A percentile compares a stretch with the other conserved stretches of the same genome.
Evolutionary conservation across 2,888 invertebrate species (phyloP).

Genomic region (Coleophora flavipennella): DNA sequence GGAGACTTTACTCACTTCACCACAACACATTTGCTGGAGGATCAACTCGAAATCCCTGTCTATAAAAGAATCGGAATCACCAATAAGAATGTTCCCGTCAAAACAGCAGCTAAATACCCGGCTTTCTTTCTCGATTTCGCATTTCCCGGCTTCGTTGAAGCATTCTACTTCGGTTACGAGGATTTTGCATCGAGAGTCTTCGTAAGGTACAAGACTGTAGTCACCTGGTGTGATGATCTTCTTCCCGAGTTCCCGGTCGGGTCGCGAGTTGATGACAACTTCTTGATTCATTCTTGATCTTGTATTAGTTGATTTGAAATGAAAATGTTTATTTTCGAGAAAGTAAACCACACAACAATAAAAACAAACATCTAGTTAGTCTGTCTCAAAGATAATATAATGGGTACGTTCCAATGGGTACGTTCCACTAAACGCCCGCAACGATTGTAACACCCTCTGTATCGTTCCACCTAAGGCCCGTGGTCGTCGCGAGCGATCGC

Average conservation of each 20-base stretch:
- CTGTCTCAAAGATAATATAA: too few species aligned
- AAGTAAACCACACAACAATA: too few species aligned
- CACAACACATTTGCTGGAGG: slow-evolving; percentile 65
- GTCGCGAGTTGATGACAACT: slow-evolving; percentile 35
- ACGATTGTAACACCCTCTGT: too few species aligned
- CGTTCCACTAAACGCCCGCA: too few species aligned
- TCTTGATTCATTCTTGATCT: slow-evolving; percentile 21
- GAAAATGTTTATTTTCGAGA: too few species aligned
- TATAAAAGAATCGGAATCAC: slow-evolving; percentile 56
- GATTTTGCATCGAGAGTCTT: slow-evolving; percentile 57
- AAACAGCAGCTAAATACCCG: slow-evolving; percentile 44
- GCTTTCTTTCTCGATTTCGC: slow-evolving; percentile 43
- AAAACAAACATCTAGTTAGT: too few species aligned
- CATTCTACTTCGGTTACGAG: slow-evolving; percentile 39
- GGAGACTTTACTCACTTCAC: slow-evolving; percentile 52
- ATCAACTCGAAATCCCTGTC: slow-evolving; percentile 70
- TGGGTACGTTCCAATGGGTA: too few species aligned
- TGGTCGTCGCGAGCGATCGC: too few species aligned
- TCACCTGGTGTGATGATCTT: slow-evolving; percentile 49
- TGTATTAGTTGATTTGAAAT: background rate
- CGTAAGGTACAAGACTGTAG: slow-evolving; percentile 50
- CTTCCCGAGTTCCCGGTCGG: slow-evolving; percentile 52
- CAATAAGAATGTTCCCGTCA: slow-evolving; percentile 61
- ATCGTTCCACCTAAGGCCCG: too few species aligned
- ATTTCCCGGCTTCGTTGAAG: slow-evolving; percentile 29